These are phyloP conservation scores for Fopius arisanus DNA, from an alignment of 1,140 invertebrate genomes.

Conservation along the genomic window DNA sequence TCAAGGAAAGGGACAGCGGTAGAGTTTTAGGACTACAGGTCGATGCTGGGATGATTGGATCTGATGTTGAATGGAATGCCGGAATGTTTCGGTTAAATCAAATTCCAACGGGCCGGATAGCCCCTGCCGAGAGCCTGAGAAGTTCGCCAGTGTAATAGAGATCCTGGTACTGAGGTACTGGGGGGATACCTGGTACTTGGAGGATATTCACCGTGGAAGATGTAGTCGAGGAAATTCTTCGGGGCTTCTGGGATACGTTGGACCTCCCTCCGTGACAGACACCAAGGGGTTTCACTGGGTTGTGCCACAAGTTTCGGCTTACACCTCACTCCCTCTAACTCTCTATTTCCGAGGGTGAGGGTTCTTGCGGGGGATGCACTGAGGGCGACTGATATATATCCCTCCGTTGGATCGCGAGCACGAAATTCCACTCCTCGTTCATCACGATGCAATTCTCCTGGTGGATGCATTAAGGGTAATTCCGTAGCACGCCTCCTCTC, in stretches of 20 bases:
- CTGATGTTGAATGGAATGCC: neutral
- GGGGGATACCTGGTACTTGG: too few relatives aligned
- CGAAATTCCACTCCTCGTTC: constrained; percentile 37
- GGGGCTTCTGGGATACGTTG: neutral
- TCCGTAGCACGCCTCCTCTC: constrained; percentile 10
- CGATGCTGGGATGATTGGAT: neutral
- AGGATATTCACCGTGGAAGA: neutral
- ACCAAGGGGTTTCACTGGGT: neutral
- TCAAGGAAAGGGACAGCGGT: neutral
- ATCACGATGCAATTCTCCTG: constrained; percentile 36
- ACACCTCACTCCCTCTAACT: neutral
- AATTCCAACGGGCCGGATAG: neutral
- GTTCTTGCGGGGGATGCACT: neutral
- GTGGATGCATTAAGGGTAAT: constrained; percentile 38
- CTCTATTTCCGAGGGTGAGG: neutral
- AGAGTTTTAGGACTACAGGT: neutral
- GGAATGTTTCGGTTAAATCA: constrained; percentile 1
- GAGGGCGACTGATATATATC: neutral
- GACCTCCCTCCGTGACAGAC: neutral
- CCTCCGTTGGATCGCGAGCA: constrained; percentile 27
- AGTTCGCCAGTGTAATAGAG: constrained; percentile 2
- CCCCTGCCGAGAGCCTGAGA: neutral
- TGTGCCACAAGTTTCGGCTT: neutral
- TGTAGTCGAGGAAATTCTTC: constrained; percentile 1
- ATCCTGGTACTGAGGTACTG: neutral